These are phyloP conservation scores for Notodonta ziczac DNA, from an alignment of 2,888 invertebrate genomes.

Conservation along the genomic window DNA sequence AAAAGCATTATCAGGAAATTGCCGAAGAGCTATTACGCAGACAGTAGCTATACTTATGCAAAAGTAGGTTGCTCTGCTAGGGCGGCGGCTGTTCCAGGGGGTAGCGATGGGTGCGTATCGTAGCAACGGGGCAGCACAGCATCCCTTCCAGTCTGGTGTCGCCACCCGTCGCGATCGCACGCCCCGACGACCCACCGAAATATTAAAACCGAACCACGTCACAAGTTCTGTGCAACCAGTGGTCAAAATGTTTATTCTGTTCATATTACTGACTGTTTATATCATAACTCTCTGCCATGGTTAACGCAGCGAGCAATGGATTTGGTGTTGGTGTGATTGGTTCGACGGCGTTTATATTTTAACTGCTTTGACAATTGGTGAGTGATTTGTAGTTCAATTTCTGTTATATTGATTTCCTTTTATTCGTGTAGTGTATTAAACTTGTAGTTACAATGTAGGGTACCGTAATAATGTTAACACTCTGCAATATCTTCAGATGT, in stretches of 20 bases:
- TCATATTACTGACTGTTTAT: conserved; percentile 77
- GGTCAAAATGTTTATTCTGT: conserved; percentile 74
- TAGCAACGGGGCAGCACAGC: conserved; percentile 74
- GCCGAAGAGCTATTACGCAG: conserved; percentile 78
- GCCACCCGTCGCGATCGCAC: conserved; percentile 58
- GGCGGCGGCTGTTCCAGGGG: conserved; percentile 72
- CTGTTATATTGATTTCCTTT: conserved; percentile 8
- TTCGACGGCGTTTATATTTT: conserved; percentile 32
- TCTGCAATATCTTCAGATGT: background rate
- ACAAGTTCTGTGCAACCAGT: conserved; percentile 46
- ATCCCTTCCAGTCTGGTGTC: conserved; percentile 78
- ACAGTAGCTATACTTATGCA: conserved; percentile 77
- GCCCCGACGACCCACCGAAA: conserved; percentile 41
- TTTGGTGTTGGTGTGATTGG: conserved; percentile 52
- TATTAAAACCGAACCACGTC: conserved; percentile 21
- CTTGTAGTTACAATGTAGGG: conserved; percentile 15
- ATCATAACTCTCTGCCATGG: conserved; percentile 77
- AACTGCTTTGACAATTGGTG: conserved; percentile 41
- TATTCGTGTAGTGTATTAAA: background rate
- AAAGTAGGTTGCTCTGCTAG: conserved; percentile 80
- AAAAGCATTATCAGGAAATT: conserved; percentile 77
- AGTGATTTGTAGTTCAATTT: conserved; percentile 19
- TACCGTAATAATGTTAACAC: conserved; percentile 16
- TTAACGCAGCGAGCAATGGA: conserved; percentile 55
- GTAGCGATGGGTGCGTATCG: conserved; percentile 73